Conservation (phyloP, 2,797 vertebrate genomes). For the Acipenser transmontanus region DNA sequence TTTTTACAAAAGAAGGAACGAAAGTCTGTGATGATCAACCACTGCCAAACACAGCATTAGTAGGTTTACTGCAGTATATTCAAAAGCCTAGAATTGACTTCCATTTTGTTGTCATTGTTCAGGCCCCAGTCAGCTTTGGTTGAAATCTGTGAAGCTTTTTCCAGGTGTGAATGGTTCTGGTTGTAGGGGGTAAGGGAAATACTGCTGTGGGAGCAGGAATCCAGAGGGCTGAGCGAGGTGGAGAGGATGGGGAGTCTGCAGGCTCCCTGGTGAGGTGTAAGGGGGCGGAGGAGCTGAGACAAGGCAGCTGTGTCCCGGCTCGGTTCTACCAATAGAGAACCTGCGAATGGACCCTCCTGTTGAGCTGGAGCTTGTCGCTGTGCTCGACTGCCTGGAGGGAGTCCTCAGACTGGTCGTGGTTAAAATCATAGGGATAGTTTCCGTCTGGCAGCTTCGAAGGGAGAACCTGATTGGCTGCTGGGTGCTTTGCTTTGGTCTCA, state of each 20-base stretch:
- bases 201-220: constrained; percentile 83
- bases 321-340: constrained; percentile 73
- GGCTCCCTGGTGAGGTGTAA: constrained; percentile 58
- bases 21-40: too few relatives aligned
- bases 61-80: too few relatives aligned
- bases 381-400: constrained; percentile 88
- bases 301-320: constrained; percentile 59
- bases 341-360: constrained; percentile 72
- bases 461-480: constrained; percentile 88
- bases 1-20: too few relatives aligned
- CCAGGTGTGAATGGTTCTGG: constrained; percentile 67
- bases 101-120: too few relatives aligned
- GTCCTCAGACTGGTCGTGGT: constrained; percentile 73
- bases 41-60: too few relatives aligned
- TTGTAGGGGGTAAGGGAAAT: constrained; percentile 79
- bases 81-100: too few relatives aligned
- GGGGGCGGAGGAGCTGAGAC: constrained; percentile 60
- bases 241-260: constrained; percentile 52
- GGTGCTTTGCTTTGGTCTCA: constrained; percentile 84
- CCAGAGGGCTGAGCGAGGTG: constrained; percentile 51
- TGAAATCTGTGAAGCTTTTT: constrained; percentile 81
- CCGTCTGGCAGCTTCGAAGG: constrained; percentile 84
- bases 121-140: constrained; percentile 68
- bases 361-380: constrained; percentile 85
- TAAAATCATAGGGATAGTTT: constrained; percentile 96